These are phyloP conservation scores for Ambastaia sidthimunki DNA, from an alignment of 2,797 vertebrate genomes.

Conservation along the genomic window DNA sequence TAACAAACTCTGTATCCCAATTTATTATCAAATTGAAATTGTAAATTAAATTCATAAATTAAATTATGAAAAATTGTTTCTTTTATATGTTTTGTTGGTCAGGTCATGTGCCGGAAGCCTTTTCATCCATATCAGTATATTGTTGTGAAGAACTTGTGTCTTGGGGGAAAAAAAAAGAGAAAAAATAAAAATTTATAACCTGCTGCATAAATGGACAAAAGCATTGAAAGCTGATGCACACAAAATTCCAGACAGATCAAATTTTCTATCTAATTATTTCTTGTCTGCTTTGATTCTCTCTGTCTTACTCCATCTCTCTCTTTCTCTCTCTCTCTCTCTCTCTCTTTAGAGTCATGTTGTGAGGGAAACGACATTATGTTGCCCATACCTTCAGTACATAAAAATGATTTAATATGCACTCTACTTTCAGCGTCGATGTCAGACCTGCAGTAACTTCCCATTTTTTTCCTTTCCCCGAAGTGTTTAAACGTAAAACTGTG, in stretches of 20 bases:
- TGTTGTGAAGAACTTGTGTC: neutral
- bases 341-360: constrained; percentile 65
- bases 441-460: constrained; percentile 71
- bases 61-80: neutral
- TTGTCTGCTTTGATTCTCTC: constrained; percentile 62
- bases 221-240: constrained; percentile 38
- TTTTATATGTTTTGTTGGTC: neutral
- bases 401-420: constrained; percentile 83
- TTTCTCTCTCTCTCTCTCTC: constrained; percentile 66
- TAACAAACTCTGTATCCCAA: neutral
- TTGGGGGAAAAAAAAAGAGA: neutral
- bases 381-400: constrained; percentile 79
- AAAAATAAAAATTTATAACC: constrained; percentile 32
- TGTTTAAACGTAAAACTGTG: constrained; percentile 60
- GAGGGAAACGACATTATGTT: constrained; percentile 75
- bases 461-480: constrained; percentile 73
- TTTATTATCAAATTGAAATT: neutral
- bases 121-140: neutral
- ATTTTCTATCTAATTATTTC: constrained; percentile 77
- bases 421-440: constrained; percentile 78
- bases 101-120: neutral
- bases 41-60: neutral
- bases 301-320: constrained; percentile 60
- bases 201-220: constrained; percentile 38
- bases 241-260: constrained; percentile 75